These are phyloP conservation scores for Microctenopoma lineatum DNA, from an alignment of 2,797 vertebrate genomes.

Conservation along the genomic window DNA sequence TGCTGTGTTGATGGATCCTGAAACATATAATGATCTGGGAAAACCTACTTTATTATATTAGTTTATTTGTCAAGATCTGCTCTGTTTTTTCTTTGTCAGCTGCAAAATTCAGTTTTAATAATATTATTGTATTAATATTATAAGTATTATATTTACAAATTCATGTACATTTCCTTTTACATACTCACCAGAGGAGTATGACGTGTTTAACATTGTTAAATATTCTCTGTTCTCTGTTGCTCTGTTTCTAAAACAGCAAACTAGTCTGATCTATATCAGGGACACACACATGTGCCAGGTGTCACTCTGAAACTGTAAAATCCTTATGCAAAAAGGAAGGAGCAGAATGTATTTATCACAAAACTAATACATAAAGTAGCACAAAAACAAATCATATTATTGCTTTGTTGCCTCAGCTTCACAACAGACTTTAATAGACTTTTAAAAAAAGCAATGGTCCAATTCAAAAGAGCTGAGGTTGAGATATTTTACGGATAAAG, in stretches of 20 bases:
- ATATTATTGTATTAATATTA: not conserved
- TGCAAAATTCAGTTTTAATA: not conserved
- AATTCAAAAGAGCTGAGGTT: too few species aligned
- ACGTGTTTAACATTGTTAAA: too few species aligned
- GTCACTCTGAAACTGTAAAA: not conserved
- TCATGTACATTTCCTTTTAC: not conserved
- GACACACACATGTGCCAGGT: not conserved
- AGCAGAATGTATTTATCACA: not conserved
- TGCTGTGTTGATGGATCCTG: not conserved
- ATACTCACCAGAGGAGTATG: not conserved
- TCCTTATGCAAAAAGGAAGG: not conserved
- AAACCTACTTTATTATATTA: slow-evolving; percentile 14
- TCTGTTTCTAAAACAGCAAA: slow-evolving; percentile 18
- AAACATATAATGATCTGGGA: not conserved
- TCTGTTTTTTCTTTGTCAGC: not conserved
- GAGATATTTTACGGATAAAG: not conserved
- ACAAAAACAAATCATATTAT: not conserved
- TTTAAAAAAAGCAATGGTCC: too few species aligned
- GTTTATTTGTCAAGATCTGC: not conserved
- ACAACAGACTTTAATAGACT: too few species aligned
- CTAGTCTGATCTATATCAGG: not conserved
- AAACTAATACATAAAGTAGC: not conserved
- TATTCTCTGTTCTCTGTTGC: not conserved
- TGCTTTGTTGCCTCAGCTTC: too few species aligned
- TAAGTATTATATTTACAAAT: not conserved